Evolutionary conservation across 1,140 invertebrate genomes (phyloP), one percentile per base, ranked within the genome.

Genomic region (Idris sp.): DNA sequence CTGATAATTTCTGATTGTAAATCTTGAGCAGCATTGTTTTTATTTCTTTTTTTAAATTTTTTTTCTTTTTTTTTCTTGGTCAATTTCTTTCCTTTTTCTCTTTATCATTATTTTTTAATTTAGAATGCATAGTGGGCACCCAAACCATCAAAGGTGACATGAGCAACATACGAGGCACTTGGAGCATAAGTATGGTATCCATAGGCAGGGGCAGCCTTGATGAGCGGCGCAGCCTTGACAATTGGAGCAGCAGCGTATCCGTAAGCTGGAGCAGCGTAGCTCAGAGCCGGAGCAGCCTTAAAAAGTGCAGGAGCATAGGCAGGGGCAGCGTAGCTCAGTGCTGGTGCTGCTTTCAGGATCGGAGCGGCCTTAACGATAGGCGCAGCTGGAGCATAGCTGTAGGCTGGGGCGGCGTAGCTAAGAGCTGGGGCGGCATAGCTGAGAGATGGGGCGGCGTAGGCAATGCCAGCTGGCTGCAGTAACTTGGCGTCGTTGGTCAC

Each of bases 401-500:
- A 83, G 59, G 82, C 80, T 71, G 81, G 83, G 75, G 88, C 88
- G 73, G 81, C 53, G 43, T 83, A 82, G 30, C 76, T 59, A 25
- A 80, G 18, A 10, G 83, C 76, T 10, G 84, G 83, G 15, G 84
- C 83, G 61, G 85, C 83, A n/a, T 79, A 77, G 38, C 67, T 74
- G 11, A 48, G 19, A 8, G 65, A n/a, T n/a, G 59, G 53, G 54
- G 81, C 74, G 33, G 78, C 81, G 53, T 81, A 81, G 9, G 80
- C 65, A 22, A 74, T 56, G n/a, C 74, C 58, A 5, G 61, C 76
- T 58, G 79, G 78, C 38, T 77, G 77, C 4, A 79, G 56, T 7
- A 81, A 19, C 31, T 77, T 61, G 41, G 78, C 90, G 65, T 91
- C 89, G 78, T 91, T 91, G 83, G 88, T 91, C 77, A 89, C 87